phyloP scores from a whole-genome alignment of 2,113 vertebrate species.

The Chloebia gouldiae region DNA sequence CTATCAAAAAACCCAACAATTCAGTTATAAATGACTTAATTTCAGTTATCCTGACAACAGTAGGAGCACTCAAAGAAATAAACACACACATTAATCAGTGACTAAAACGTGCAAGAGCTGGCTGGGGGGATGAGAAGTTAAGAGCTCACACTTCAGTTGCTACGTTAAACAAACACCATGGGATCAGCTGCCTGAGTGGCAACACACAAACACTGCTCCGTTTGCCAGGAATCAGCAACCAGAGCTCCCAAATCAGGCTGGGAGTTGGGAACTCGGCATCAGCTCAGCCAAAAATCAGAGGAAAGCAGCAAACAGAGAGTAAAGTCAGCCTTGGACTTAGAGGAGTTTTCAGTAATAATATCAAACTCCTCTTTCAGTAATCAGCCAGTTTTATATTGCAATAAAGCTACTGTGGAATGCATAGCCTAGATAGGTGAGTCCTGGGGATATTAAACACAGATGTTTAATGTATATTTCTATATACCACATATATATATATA shows the following conservation, averaged over 20 bases:
- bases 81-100: rapidly evolving
- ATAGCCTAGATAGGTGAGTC: not conserved
- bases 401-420: not conserved
- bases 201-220: not conserved
- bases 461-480: not conserved
- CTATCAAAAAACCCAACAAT: not conserved
- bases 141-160: not conserved
- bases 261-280: not conserved
- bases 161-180: not conserved
- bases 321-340: not conserved
- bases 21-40: not conserved
- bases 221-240: not conserved
- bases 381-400: not conserved
- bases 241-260: not conserved
- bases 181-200: not conserved
- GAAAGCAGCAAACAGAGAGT: not conserved
- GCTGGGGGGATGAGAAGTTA: not conserved
- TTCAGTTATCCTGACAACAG: not conserved
- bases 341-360: not conserved
- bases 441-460: not conserved
- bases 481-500: rapidly evolving
- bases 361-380: not conserved
- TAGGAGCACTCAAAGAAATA: not conserved
- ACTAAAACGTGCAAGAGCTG: not conserved
- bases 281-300: not conserved